Evolutionary conservation across 1,140 invertebrate species (phyloP).

Genomic region (Lethocerus indicus): DNA sequence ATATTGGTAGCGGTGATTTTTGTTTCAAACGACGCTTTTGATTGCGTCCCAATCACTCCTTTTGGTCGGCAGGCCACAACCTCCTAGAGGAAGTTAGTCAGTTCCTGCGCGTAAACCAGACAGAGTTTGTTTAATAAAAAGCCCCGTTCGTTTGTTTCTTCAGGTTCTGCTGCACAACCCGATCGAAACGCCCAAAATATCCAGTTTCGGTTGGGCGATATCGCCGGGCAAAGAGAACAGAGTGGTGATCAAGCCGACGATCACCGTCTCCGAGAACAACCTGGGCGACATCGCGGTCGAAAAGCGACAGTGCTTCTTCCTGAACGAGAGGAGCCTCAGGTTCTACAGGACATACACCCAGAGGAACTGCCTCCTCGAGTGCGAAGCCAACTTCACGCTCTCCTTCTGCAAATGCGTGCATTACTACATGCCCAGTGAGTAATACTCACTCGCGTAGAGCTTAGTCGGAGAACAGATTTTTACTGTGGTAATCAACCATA

Average conservation of each 20-base stretch:
- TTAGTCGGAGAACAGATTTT: too few relatives aligned
- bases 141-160: constrained; percentile 9
- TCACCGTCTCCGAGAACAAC: constrained; percentile 37
- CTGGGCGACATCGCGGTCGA: constrained; percentile 30
- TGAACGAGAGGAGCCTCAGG: constrained; percentile 42
- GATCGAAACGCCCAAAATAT: constrained; percentile 55
- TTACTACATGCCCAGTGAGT: constrained; percentile 50
- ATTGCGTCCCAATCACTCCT: too few relatives aligned
- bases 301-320: constrained; percentile 56
- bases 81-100: too few relatives aligned
- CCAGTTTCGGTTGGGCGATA: constrained; percentile 48
- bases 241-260: constrained; percentile 42
- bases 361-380: constrained; percentile 51
- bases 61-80: too few relatives aligned
- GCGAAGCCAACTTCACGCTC: constrained; percentile 44
- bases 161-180: constrained; percentile 55
- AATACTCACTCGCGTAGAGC: too few relatives aligned
- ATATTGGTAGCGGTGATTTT: too few relatives aligned
- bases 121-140: too few relatives aligned
- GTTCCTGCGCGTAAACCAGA: too few relatives aligned
- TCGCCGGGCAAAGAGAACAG: constrained; percentile 47
- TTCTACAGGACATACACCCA: constrained; percentile 60
- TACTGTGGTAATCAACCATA: too few relatives aligned
- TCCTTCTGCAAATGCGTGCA: constrained; percentile 42
- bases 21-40: too few relatives aligned